Base-by-base conservation (phyloP, 2,888 invertebrate species). In the Ophion slaviceki region DNA sequence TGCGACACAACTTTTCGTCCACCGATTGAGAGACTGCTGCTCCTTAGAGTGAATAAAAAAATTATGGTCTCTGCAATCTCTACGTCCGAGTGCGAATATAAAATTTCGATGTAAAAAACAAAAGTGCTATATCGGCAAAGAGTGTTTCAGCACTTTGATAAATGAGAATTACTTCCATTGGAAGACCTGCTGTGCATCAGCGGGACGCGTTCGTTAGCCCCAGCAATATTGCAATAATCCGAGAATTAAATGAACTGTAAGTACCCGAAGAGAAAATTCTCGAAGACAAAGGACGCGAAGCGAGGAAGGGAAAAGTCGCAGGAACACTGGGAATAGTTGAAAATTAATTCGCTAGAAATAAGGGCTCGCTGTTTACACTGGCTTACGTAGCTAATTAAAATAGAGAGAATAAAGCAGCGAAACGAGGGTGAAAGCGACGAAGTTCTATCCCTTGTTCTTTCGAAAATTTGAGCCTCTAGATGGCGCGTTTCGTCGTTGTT, bases 321-420 rank as follows among this genome's bases (percentile, higher is more conserved):
- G 45, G 57, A 64, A 71, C 79, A 71, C 71, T 61, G 45, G 59
- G 81, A 87, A 88, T 89, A 88, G 88, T 90, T 88, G 87, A 84
- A 86, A 91, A 88, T 90, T 91, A 90, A 91, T 91, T 90, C 87
- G 87, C 87, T 81, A 89, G 89, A 90, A 91, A 90, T 88, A 88
- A 89, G 88, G 83, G 87, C 74, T 81, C 68, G 78, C 80, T 85
- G 85, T 75, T 81, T 81, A 85, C 71, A 71, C 78, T 74, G 70
- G 81, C 78, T 81, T 78, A 75, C 68, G 74, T 72, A 59, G 70
- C 78, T 85, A 85, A 85, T 85, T 85, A 85, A 85, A 81, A 85
- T 70, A 28, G 68, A 74, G 85, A 57, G 53, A 74, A 72, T 72
- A 84, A 80, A 78, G 74, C 81, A 59, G 61, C n/a, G 53, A 74